Evolutionary conservation across 2,888 invertebrate species (phyloP).

Genomic region (Timema cristinae): DNA sequence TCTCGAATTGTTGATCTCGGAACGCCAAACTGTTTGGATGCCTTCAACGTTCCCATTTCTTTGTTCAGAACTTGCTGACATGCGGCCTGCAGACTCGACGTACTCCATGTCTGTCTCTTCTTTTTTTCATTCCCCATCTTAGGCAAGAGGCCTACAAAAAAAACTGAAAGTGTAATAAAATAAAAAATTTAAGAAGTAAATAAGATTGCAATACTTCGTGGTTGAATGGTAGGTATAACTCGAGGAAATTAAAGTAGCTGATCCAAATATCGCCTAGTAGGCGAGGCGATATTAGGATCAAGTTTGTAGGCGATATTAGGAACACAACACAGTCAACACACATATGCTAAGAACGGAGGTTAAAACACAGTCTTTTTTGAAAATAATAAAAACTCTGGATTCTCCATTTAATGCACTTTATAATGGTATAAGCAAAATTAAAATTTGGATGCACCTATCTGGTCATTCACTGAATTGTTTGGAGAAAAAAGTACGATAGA

Average conservation of each 20-base stretch:
- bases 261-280: slow-evolving; percentile 7
- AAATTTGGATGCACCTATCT: neutral
- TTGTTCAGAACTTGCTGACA: slow-evolving; percentile 5
- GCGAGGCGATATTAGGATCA: neutral
- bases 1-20: too few species aligned
- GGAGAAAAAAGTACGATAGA: neutral
- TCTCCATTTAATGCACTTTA: slow-evolving; percentile 8
- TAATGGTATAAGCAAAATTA: neutral
- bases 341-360: neutral
- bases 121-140: neutral
- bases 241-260: too few species aligned
- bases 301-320: slow-evolving; percentile 6
- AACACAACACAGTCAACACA: slow-evolving; percentile 4
- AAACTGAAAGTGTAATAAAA: neutral
- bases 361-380: slow-evolving; percentile 6
- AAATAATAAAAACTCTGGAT: neutral
- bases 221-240: too few species aligned
- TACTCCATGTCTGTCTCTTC: neutral
- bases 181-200: neutral
- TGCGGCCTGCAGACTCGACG: slow-evolving; percentile 10
- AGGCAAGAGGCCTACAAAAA: neutral
- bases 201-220: too few species aligned
- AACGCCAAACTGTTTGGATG: neutral
- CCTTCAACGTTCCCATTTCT: neutral
- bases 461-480: neutral